Percentiles rank a stretch among this genome's conserved stretches.
phyloP scores from a whole-genome alignment of 2,113 vertebrate genomes.

The Aplodontia rufa region DNA sequence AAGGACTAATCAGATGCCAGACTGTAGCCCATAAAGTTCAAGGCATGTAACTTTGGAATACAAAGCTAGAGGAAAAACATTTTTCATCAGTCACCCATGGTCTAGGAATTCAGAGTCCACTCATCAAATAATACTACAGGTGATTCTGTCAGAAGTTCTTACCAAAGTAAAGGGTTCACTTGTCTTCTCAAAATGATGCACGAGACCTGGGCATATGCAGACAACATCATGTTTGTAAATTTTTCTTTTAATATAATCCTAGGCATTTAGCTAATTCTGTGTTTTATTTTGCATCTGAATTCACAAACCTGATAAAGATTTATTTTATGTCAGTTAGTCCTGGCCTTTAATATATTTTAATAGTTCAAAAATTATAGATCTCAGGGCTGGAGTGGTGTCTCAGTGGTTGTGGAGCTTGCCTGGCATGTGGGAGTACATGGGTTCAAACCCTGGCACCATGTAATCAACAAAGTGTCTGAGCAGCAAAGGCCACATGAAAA shows the following conservation, averaged over 20 bases:
- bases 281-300: neutral
- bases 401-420: too few species aligned
- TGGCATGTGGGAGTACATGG: too few species aligned
- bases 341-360: neutral
- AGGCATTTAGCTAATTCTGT: neutral
- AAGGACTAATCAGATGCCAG: neutral
- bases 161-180: neutral
- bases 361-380: neutral
- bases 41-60: neutral
- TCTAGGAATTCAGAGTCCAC: neutral
- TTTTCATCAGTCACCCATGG: neutral
- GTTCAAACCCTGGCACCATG: too few species aligned
- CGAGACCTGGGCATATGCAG: neutral
- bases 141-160: neutral
- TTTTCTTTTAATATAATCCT: neutral
- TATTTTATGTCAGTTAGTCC: neutral
- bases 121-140: neutral
- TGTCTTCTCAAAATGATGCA: neutral
- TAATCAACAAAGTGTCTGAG: too few species aligned
- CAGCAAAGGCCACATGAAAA: too few species aligned
- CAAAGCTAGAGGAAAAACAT: neutral
- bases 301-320: neutral
- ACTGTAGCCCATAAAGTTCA: neutral
- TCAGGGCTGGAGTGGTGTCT: too few species aligned
- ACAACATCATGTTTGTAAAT: neutral